These are phyloP conservation scores for Apamea epomidion DNA, from an alignment of 2,888 invertebrate genomes.

Conservation along the genomic window DNA sequence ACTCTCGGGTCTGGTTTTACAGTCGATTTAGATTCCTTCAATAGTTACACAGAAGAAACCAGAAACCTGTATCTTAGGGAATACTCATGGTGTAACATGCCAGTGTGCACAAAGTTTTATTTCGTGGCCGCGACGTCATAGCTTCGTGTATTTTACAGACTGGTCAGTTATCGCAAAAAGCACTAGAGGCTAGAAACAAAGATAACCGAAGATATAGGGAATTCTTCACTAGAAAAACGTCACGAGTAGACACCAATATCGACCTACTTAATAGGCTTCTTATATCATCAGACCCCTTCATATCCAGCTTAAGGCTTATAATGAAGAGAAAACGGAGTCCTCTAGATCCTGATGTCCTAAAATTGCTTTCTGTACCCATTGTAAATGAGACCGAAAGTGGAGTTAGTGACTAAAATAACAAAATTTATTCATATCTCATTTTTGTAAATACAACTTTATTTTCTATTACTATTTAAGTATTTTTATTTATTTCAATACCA, in stretches of 20 bases:
- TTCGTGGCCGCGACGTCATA: conserved; percentile 4
- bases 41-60: too few relatives aligned
- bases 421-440: not conserved
- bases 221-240: not conserved
- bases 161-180: conserved; percentile 2
- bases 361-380: not conserved
- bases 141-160: conserved; percentile 1
- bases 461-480: not conserved
- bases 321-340: conserved; percentile 1
- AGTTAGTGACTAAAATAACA: not conserved
- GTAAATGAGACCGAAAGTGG: not conserved
- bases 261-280: not conserved
- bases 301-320: not conserved
- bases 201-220: conserved; percentile 12
- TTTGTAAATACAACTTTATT: not conserved
- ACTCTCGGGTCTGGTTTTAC: too few relatives aligned
- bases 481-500: not conserved
- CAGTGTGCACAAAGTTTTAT: not conserved
- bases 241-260: not conserved
- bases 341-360: not conserved
- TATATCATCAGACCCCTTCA: conserved; percentile 1
- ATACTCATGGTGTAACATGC: not conserved
- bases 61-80: not conserved
- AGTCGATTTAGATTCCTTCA: too few relatives aligned
- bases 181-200: conserved; percentile 9